These are phyloP conservation scores for Apodemia hepburni DNA, from an alignment of 2,888 invertebrate species.

Conservation along the genomic window DNA sequence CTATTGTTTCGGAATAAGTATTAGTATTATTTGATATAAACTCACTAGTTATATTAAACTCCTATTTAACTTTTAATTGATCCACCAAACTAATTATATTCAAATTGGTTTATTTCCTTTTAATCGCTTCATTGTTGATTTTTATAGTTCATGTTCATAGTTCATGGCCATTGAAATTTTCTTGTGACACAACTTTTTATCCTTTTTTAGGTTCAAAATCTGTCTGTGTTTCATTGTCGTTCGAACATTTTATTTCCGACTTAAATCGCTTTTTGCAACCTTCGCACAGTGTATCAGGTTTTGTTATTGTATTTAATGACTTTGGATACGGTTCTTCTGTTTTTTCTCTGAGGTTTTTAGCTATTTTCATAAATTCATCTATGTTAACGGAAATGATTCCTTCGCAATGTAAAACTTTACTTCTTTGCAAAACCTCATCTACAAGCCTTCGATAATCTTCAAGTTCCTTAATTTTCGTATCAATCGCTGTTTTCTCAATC, in stretches of 20 bases:
- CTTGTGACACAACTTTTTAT: conserved; percentile 16
- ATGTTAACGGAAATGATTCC: conserved; percentile 25
- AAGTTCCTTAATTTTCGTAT: conserved; percentile 30
- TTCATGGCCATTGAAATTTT: background rate
- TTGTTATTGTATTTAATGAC: conserved; percentile 10
- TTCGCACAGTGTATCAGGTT: conserved; percentile 30
- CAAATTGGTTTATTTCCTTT: too few species aligned
- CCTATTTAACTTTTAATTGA: too few species aligned
- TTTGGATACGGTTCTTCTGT: conserved; percentile 24
- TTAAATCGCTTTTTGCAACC: conserved; percentile 26
- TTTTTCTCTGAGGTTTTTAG: conserved; percentile 35
- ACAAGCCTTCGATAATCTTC: conserved; percentile 36
- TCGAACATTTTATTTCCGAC: too few species aligned
- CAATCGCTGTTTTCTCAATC: too few species aligned
- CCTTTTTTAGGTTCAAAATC: background rate
- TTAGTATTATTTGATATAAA: too few species aligned
- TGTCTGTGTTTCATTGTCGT: conserved; percentile 14
- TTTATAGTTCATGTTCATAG: too few species aligned
- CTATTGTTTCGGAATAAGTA: too few species aligned
- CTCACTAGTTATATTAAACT: too few species aligned
- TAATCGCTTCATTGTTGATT: too few species aligned
- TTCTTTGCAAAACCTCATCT: conserved; percentile 35
- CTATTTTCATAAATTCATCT: conserved; percentile 36
- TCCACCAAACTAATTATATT: too few species aligned
- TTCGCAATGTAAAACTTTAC: conserved; percentile 35